Evolutionary conservation across 2,888 invertebrate species (phyloP), one percentile per base, ranked within the genome.

Genomic region (Mythimna vitellina): DNA sequence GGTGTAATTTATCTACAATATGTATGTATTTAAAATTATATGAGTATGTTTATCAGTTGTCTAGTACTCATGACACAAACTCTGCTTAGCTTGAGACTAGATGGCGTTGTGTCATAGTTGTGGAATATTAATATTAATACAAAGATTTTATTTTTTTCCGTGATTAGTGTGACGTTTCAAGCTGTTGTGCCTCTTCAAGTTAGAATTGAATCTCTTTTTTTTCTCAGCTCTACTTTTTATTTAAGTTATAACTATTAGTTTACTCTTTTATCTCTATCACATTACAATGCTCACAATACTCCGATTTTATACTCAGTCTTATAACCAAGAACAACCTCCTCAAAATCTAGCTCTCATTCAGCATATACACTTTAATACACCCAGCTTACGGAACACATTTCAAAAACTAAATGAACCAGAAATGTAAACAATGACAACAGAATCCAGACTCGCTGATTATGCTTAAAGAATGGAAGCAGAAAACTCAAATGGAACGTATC

Each of bases 401-500:
- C 63, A 53, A 73, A 79, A 78, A 73, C 58, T 75, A 75, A 75
- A 83, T 76, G 72, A 63, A 80, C 68, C 70, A 80, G 75, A 73
- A 76, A 62, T 62, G 67, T 67, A 74, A 85, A 85, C 80, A 82
- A 80, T 74, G 76, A 76, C 67, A 51, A 49, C 58, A 65, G 80
- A 85, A 80, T 56, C 73, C 71, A 51, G 58, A 54, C 78, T 70
- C 73, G 63, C 73, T 81, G 80, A 82, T 83, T 85, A 83, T 67
- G 65, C 53, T 58, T 54, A 80, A 84, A 82, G 82, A 78, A 85
- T 77, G 75, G 73, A 73, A 64, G 74, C 38, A 42, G 73, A 79
- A 82, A 76, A 85, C 79, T 76, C 66, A 80, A 85, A 85, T 79
- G 66, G 53, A 58, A 81, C 81, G 64, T 85, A 79, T 78, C 80